These are phyloP conservation scores for Oegoconia quadripuncta DNA, from an alignment of 2,888 invertebrate genomes.

Conservation along the genomic window DNA sequence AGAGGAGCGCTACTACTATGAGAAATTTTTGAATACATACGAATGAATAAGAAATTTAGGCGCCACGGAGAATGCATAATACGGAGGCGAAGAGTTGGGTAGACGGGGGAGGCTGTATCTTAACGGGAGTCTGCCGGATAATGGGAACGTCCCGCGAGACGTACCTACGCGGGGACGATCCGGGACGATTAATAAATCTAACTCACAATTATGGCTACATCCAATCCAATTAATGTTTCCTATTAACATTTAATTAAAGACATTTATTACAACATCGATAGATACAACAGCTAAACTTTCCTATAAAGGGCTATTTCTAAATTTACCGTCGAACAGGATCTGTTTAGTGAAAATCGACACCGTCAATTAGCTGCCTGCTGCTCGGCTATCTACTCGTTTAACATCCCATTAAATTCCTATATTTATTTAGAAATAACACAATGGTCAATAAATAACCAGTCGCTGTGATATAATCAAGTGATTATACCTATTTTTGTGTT, in stretches of 20 bases:
- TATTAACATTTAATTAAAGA: not conserved
- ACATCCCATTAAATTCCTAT: too few species aligned
- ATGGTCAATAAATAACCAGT: too few species aligned
- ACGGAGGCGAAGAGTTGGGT: slow-evolving; percentile 29
- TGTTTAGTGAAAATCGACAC: slow-evolving; percentile 42
- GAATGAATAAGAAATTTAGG: slow-evolving; percentile 72
- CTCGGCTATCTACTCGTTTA: too few species aligned
- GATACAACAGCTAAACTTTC: too few species aligned
- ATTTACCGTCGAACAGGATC: slow-evolving; percentile 11
- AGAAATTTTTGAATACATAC: slow-evolving; percentile 69
- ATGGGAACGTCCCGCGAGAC: slow-evolving; percentile 13
- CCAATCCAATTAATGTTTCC: not conserved
- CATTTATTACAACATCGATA: too few species aligned
- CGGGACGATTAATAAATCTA: not conserved
- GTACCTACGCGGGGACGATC: not conserved
- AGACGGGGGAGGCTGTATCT: slow-evolving; percentile 25
- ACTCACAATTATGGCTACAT: not conserved
- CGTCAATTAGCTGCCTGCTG: slow-evolving; percentile 40
- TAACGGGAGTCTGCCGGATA: slow-evolving; percentile 28
- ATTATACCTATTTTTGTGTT: too few species aligned
- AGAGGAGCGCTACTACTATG: slow-evolving; percentile 59
- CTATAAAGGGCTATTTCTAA: too few species aligned
- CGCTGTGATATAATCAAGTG: too few species aligned
- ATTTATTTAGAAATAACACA: too few species aligned
- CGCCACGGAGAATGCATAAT: slow-evolving; percentile 58